Evolutionary conservation across 2,113 vertebrate genomes (phyloP).

Genomic region (Nothobranchius kuhntae): DNA sequence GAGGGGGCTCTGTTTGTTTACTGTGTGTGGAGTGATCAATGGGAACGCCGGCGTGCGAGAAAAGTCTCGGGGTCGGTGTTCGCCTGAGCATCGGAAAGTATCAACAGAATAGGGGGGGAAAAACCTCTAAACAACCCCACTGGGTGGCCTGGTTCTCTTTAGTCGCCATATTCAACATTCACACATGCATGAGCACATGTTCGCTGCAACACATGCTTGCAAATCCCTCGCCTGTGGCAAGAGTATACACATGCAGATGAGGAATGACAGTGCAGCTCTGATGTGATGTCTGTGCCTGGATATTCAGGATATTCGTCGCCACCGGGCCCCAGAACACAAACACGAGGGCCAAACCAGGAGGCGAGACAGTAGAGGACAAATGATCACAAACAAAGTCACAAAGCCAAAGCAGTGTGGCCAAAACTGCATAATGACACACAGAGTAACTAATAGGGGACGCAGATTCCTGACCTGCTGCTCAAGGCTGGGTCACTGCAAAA

Average conservation of each 20-base stretch:
- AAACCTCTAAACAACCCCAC: slow-evolving; percentile 45
- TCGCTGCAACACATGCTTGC: slow-evolving; percentile 8
- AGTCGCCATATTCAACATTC: slow-evolving; percentile 24
- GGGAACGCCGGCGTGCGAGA: slow-evolving; percentile 19
- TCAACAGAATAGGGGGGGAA: slow-evolving; percentile 18
- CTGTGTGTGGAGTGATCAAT: slow-evolving; percentile 59
- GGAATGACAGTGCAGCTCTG: not conserved
- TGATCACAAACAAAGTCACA: slow-evolving; percentile 21
- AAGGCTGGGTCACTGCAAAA: slow-evolving; percentile 21
- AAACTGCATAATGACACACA: not conserved
- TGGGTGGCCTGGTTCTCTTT: slow-evolving; percentile 49
- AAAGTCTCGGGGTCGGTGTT: slow-evolving; percentile 40
- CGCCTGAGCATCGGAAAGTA: slow-evolving; percentile 27
- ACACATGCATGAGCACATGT: slow-evolving; percentile 16
- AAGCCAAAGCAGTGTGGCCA: not conserved
- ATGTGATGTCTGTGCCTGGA: not conserved
- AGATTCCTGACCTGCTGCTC: not conserved
- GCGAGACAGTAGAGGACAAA: slow-evolving; percentile 39
- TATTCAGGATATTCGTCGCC: slow-evolving; percentile 20
- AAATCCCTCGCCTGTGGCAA: slow-evolving; percentile 21
- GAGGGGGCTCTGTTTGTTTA: slow-evolving; percentile 39
- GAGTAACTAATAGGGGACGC: not conserved
- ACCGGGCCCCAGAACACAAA: slow-evolving; percentile 5
- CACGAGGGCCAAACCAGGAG: not conserved
- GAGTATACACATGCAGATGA: slow-evolving; percentile 23